Percentiles rank a stretch among this genome's conserved stretches.
These are phyloP conservation scores for Synergus umbraculus DNA, from an alignment of 2,888 invertebrate genomes.

Conservation along the genomic window DNA sequence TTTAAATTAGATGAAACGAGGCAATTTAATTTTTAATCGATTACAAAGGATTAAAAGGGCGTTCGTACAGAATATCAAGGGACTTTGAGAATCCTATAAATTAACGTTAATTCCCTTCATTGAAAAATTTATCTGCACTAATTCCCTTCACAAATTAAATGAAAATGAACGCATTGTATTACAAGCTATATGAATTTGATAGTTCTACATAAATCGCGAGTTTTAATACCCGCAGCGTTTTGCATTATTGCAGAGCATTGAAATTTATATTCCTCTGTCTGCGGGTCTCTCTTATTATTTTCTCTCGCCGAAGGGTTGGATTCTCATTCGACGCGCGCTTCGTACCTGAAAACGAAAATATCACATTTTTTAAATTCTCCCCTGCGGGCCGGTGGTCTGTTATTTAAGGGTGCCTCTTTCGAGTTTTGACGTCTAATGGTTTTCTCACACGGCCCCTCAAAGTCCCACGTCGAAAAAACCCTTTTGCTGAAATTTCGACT, in stretches of 20 bases:
- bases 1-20: background rate
- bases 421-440: conserved; percentile 69
- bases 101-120: background rate
- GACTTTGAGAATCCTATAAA: background rate
- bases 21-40: background rate
- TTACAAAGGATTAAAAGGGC: no score
- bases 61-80: background rate
- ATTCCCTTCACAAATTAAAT: conserved; percentile 24
- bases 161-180: background rate
- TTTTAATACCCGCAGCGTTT: conserved; percentile 41
- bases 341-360: conserved; percentile 70
- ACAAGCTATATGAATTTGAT: conserved; percentile 23
- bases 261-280: conserved; percentile 41
- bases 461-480: conserved; percentile 58
- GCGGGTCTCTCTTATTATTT: conserved; percentile 38
- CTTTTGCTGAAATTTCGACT: conserved; percentile 58
- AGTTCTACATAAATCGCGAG: conserved; percentile 30
- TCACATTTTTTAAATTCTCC: conserved; percentile 63
- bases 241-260: conserved; percentile 40
- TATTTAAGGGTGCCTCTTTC: conserved; percentile 69
- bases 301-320: conserved; percentile 47
- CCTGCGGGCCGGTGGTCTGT: conserved; percentile 65
- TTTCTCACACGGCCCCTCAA: conserved; percentile 68
- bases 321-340: conserved; percentile 49
- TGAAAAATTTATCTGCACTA: background rate